Evolutionary conservation across 2,888 invertebrate species (phyloP).

Genomic region (Brachynemurus nebulosus): DNA sequence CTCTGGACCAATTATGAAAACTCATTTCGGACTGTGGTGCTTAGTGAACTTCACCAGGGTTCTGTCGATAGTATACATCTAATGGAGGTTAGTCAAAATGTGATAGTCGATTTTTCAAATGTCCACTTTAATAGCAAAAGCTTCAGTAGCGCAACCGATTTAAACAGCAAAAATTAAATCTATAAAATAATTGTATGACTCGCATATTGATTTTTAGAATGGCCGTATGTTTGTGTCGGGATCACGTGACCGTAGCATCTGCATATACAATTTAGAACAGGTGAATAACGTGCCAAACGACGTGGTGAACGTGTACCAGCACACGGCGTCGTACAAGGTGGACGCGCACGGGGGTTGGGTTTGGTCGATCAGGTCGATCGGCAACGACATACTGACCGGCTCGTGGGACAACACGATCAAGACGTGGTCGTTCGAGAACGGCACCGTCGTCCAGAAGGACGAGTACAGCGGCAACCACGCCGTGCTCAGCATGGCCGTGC

Average conservation of each 20-base stretch:
- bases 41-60: neutral
- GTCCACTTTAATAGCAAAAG: neutral
- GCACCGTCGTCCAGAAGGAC: neutral
- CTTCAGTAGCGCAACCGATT: neutral
- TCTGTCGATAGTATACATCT: neutral
- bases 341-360: neutral
- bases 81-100: neutral
- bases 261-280: neutral
- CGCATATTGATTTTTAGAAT: neutral
- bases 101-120: neutral
- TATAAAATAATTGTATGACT: neutral
- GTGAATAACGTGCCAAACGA: neutral
- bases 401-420: conserved; percentile 4
- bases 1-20: neutral
- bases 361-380: neutral
- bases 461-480: neutral
- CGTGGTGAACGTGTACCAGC: neutral
- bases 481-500: neutral
- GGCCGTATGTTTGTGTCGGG: conserved; percentile 1
- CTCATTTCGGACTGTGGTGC: neutral
- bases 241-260: conserved; percentile 1
- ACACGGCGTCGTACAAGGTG: neutral
- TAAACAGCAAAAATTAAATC: neutral
- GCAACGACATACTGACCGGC: neutral
- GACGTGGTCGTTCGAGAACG: neutral